Base-by-base conservation (phyloP, 2,113 vertebrate species). In the Galbula dea region DNA sequence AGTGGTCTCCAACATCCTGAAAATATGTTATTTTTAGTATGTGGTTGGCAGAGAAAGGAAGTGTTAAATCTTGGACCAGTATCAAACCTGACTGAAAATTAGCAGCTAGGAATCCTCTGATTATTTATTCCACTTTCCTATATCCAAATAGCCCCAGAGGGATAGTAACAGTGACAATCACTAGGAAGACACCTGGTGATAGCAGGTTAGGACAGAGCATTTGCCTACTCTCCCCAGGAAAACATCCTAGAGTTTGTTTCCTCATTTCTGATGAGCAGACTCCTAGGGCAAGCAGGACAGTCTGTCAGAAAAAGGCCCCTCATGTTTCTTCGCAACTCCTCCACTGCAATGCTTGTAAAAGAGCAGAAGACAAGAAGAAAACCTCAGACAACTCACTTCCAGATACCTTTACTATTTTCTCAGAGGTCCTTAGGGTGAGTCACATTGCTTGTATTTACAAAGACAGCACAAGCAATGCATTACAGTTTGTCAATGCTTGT, bases 11-110 rank as follows among this genome's bases (percentile, higher is more conserved):
- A 74, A 84, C 87, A 95, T 92, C 89, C 92, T 95, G 91, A 95
- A 96, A 96, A 97, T 66, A 89, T 48, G 75, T 89, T 96, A 97
- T 96, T 96, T 94, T 94, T 96, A 95, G 84, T 78, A 87, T 27
- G 76, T 57, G 89, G 91, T 46, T 94, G 93, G 89, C 95, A 95
- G 81, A 87, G 68, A 94, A 88, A 88, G 91, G 94, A 96, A 97
- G 94, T 93, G 94, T 95, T 97, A 96, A 90, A 94, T 89, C 89
- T 93, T 97, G 94, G 92, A 78, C n/a, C 43, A 16, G 30, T 19
- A 79, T 92, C 94, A 96, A 91, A 94, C 90, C 86, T 63, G 94
- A 81, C 95, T 88, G 91, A 93, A 95, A 96, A 96, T 89, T 92
- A 96, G 89, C 91, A 96, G 88, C 72, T 90, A 88, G 89, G 94